A percentile compares a stretch with the other conserved stretches of the same genome.
phyloP scores from a whole-genome alignment of 2,797 vertebrate genomes.

The Kryptopterus vitreolus region DNA sequence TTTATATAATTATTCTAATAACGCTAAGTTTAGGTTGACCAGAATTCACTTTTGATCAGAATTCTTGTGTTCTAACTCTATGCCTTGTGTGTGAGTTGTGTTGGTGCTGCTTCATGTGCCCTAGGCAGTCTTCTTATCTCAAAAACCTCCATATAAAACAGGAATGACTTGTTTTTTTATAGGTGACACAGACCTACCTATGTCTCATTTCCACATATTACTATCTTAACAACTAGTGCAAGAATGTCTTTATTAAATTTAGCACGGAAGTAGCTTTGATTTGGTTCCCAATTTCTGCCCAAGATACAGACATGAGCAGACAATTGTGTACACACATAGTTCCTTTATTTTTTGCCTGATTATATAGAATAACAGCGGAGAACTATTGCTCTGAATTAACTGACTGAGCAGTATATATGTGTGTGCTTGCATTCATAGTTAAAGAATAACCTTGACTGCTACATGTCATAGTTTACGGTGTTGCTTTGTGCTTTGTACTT shows the following conservation, averaged over 20 bases:
- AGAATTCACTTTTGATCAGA: neutral
- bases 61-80: too few species aligned
- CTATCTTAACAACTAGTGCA: neutral
- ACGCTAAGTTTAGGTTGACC: neutral
- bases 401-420: neutral
- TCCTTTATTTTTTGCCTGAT: neutral
- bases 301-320: neutral
- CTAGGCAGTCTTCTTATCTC: neutral
- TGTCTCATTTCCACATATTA: neutral
- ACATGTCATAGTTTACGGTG: neutral
- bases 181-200: neutral
- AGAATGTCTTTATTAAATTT: neutral
- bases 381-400: neutral
- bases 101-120: neutral
- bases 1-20: neutral
- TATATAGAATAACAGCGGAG: neutral
- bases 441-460: neutral
- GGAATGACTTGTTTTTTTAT: neutral
- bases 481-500: neutral
- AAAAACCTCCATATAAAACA: neutral
- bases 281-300: neutral
- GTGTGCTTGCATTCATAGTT: neutral
- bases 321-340: neutral
- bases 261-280: too few species aligned
- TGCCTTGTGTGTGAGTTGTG: too few species aligned